Conservation (phyloP, 2,113 vertebrate species). For the Paracanthobrama guichenoti region DNA sequence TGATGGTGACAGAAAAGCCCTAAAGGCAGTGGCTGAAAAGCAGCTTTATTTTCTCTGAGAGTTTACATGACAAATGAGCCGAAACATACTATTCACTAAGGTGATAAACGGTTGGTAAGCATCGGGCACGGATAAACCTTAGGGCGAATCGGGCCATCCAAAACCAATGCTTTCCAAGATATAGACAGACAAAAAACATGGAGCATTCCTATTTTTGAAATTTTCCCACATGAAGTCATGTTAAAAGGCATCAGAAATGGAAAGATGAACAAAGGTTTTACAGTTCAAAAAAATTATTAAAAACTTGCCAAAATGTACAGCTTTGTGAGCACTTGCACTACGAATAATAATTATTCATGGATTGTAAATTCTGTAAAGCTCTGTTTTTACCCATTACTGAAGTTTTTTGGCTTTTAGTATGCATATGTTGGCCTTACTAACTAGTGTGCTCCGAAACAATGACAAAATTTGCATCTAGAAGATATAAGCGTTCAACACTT, state of each 20-base stretch:
- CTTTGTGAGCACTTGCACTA: neutral
- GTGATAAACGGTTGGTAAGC: neutral
- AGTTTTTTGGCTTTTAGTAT: no score
- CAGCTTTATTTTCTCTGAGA: conserved; percentile 18
- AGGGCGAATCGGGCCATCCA: neutral
- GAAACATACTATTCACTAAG: neutral
- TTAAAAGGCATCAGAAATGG: neutral
- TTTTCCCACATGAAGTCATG: neutral
- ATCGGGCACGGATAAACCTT: neutral
- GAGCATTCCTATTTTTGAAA: neutral
- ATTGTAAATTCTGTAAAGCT: neutral
- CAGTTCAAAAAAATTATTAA: neutral
- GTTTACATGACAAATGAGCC: conserved; percentile 33
- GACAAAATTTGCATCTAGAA: no score
- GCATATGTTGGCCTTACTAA: no score
- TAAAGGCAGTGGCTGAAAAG: neutral
- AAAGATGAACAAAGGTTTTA: neutral
- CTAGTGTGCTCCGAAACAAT: no score
- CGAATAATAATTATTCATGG: neutral
- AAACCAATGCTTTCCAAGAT: neutral
- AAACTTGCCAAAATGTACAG: neutral
- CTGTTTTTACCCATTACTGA: neutral
- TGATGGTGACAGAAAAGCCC: conserved; percentile 28
- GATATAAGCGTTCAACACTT: no score
- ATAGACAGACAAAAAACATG: neutral